These are phyloP conservation scores for Lytechinus variegatus DNA, from an alignment of 35 echinoderm and acorn worm species.

Conservation along the genomic window DNA sequence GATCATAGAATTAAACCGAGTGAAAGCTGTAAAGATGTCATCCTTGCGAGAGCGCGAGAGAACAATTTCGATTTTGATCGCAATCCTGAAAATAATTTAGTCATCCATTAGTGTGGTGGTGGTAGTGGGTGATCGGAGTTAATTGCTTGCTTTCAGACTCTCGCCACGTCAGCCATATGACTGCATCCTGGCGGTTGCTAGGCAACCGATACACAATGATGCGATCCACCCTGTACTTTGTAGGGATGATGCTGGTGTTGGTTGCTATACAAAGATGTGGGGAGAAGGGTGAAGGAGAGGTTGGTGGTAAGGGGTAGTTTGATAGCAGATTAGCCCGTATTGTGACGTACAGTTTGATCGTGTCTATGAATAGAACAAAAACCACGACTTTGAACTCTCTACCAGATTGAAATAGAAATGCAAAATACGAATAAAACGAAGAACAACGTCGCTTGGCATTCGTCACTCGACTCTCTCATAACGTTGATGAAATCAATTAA, in stretches of 20 bases:
- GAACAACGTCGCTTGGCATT: too few species aligned
- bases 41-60: neutral
- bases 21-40: neutral
- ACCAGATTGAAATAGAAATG: too few species aligned
- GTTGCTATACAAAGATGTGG: too few species aligned
- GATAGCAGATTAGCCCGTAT: too few species aligned
- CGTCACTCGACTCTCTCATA: too few species aligned
- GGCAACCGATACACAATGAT: neutral
- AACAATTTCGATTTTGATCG: neutral
- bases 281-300: neutral
- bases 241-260: neutral
- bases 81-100: neutral
- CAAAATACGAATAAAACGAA: too few species aligned
- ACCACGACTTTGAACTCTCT: too few species aligned
- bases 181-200: neutral
- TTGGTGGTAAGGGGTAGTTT: too few species aligned
- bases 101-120: neutral
- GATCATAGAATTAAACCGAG: neutral
- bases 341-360: too few species aligned
- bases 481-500: too few species aligned
- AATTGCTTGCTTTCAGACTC: neutral
- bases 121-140: neutral
- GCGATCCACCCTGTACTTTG: neutral
- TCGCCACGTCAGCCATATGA: neutral
- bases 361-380: too few species aligned